Conservation (phyloP, 2,113 vertebrate genomes). For the Phylloscopus trochiloides region DNA sequence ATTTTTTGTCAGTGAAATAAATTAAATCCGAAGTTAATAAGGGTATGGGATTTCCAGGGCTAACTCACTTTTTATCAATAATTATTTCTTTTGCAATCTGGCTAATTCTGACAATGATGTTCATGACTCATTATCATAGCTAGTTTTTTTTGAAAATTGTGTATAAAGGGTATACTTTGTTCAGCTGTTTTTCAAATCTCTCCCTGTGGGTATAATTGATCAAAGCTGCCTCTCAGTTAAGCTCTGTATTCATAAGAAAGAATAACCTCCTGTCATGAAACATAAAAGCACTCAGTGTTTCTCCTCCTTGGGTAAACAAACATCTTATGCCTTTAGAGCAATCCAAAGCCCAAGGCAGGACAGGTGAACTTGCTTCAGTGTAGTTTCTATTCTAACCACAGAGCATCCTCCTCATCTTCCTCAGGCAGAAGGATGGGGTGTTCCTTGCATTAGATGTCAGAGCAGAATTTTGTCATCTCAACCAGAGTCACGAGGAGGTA, state of each 20-base stretch:
- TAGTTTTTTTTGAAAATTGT: background rate
- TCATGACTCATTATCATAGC: background rate
- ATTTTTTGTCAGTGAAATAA: conserved; percentile 48
- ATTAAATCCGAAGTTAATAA: conserved; percentile 12
- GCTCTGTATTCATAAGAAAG: background rate
- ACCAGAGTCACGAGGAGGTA: background rate
- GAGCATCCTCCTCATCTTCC: background rate
- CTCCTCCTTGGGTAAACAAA: background rate
- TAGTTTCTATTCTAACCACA: background rate
- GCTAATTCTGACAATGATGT: background rate
- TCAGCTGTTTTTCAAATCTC: background rate
- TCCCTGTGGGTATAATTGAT: background rate
- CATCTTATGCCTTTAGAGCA: background rate
- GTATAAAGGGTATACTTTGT: background rate
- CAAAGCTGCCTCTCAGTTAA: background rate
- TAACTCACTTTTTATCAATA: background rate
- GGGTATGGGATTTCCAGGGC: background rate
- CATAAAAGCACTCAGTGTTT: background rate
- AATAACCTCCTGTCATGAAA: background rate
- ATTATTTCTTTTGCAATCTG: background rate
- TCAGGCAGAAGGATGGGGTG: background rate
- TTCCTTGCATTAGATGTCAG: background rate
- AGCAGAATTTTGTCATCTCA: background rate
- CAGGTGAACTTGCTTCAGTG: background rate
- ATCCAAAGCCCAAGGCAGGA: background rate